These are phyloP conservation scores for Ochlodes sylvanus DNA, from an alignment of 2,888 invertebrate species.

Conservation along the genomic window DNA sequence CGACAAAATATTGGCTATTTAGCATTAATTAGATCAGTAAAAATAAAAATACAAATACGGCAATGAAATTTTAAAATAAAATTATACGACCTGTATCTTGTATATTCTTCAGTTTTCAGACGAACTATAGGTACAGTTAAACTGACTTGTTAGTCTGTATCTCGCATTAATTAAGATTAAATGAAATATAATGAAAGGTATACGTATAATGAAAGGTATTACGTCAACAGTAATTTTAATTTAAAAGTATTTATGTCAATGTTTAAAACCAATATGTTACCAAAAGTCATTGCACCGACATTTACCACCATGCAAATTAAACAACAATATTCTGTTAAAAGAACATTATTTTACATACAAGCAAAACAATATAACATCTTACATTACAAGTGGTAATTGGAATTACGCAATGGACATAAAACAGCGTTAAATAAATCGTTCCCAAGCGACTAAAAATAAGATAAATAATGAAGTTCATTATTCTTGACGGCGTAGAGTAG, in stretches of 20 bases:
- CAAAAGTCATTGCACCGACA: slow-evolving; percentile 4
- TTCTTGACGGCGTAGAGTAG: slow-evolving; percentile 32
- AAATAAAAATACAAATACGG: not conserved
- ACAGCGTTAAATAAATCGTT: slow-evolving; percentile 5
- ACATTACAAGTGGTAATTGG: slow-evolving; percentile 1
- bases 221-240: too few species aligned
- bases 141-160: too few species aligned
- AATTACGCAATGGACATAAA: slow-evolving; percentile 12
- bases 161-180: too few species aligned
- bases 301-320: not conserved
- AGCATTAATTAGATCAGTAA: slow-evolving; percentile 2
- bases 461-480: slow-evolving; percentile 31
- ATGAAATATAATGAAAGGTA: too few species aligned
- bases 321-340: not conserved
- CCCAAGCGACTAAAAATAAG: slow-evolving; percentile 22
- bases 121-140: too few species aligned
- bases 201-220: too few species aligned
- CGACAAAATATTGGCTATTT: not conserved
- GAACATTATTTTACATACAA: not conserved
- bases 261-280: not conserved
- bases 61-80: too few species aligned
- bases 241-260: too few species aligned
- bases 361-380: slow-evolving; percentile 4
- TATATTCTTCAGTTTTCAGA: too few species aligned
- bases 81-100: too few species aligned